Base-by-base conservation (phyloP, 2,888 invertebrate genomes). In the Ophion ellenae region DNA sequence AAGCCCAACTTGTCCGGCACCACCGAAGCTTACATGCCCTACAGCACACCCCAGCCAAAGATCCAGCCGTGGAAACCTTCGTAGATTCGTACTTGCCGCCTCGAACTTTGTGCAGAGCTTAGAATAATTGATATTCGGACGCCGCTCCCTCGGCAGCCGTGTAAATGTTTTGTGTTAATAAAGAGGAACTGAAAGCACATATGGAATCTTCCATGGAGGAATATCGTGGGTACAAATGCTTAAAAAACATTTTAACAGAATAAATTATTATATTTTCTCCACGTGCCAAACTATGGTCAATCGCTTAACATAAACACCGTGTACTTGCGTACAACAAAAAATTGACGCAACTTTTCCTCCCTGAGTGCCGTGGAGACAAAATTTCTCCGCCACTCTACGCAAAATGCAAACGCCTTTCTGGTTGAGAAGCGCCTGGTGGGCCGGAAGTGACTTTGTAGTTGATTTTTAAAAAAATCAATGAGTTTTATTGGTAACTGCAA, bases 1-100 rank as follows among this genome's bases (percentile, higher is more conserved):
- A 96, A 96, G 0, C 97, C 98, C 92, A 99, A 99, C 94, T 90
- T 96, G 47, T 97, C 97, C 0, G 99, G 98, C 5, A 98, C 98
- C 0, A 95, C 95, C 0, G 95, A 95, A 1, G 94, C 94, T 67
- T 99, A 98, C 92, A 96, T 97, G 89, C 99, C 99, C 0, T 99
- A 99, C 94, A 97, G 96, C 88, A 99, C 99, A 2, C 97, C 98
- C 0, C 94, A 94, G 36, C 96, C 97, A 1, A 99, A 99, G 95
- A 95, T 99, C 53, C 96, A 99, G 92, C 95, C 98, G 2, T 99
- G 99, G 99, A 92, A 94, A 77, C 96, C 96, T 17, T 75, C 84
- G 66, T 87, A 85, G 76, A 71, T 9, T 40, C 59, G 17, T 63
- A 40, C 4, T 28, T 4, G 74, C 66, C 28, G 45, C 20, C n/a